Percentiles rank a stretch among this genome's conserved stretches.
phyloP scores from a whole-genome alignment of 2,113 vertebrate genomes.

The Mastomys natalensis region DNA sequence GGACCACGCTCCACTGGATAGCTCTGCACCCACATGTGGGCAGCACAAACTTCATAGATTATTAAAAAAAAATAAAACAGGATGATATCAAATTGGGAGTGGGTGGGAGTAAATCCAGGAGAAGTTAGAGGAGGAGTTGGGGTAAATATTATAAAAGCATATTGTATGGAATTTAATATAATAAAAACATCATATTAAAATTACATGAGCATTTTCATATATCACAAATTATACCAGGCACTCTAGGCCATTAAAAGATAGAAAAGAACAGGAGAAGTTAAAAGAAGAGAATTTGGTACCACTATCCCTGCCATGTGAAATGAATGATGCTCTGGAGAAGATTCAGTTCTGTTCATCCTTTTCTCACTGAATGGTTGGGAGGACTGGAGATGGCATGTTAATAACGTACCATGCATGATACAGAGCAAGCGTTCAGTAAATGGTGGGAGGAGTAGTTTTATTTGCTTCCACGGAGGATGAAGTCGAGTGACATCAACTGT shows the following conservation, averaged over 20 bases:
- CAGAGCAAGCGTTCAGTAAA: not conserved
- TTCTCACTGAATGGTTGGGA: not conserved
- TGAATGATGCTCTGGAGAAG: not conserved
- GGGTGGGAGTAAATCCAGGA: not conserved
- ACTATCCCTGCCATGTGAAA: not conserved
- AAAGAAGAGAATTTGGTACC: slow-evolving; percentile 34
- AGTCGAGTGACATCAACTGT: not conserved
- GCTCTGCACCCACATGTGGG: not conserved
- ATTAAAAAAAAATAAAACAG: not conserved
- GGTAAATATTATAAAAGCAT: not conserved
- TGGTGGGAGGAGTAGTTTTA: not conserved
- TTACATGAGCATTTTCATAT: not conserved
- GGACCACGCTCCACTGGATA: not conserved
- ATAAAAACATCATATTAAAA: not conserved
- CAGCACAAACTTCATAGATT: not conserved
- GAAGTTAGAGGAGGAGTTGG: not conserved
- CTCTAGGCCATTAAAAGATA: not conserved
- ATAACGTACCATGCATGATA: not conserved
- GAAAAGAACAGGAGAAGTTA: slow-evolving; percentile 5
- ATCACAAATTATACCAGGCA: not conserved
- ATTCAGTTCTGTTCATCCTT: not conserved
- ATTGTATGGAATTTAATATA: not conserved
- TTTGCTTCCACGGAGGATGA: not conserved
- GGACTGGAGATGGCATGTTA: not conserved
- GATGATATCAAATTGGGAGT: not conserved